Evolutionary conservation across 2,888 invertebrate genomes (phyloP), one percentile per base, ranked within the genome.

Genomic region (Argyresthia goedartella): DNA sequence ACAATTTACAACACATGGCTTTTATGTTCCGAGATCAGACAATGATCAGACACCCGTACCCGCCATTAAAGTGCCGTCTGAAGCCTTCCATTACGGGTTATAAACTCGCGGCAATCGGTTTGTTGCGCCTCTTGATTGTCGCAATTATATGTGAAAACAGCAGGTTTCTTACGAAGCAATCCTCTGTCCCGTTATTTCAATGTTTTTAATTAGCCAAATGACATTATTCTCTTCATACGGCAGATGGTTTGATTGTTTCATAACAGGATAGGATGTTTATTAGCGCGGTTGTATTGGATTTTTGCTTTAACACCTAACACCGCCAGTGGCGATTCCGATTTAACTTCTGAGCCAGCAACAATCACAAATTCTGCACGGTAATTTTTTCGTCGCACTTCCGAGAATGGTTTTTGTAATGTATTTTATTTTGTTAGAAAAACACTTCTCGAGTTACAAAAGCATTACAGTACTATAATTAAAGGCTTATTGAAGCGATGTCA

Each of bases 21-120:
- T 25, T 25, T 25, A 25, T 25, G 25, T 25, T 25, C 25, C 25
- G 25, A 25, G 25, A 25, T 25, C 25, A 25, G 6, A 25, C 25
- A 25, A 25, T 25, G 25, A 25, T 25, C 25, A 25, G 25, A 25
- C 25, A 25, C 25, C 45, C 45, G 15, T 6, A 25, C 25, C 45
- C 45, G 15, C 50, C 8, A 36, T 13, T 13, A 14, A 35, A 49
- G 35, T 49, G 13, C 25, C 11, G 42, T 10, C 46, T 51, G 52
- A 52, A 59, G 60, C 57, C 66, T 60, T 61, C 66, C 64, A 76
- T 76, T 76, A 74, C 45, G 55, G 36, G 63, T 60, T 62, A 61
- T 76, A 74, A 74, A 66, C 55, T 55, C 55, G 54, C 51, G 50
- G 4, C 11, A 1, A 41, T 10, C 41, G 25, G 25, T 41, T 50